These are phyloP conservation scores for Chamaedrilus cognettii DNA, from an alignment of 2,888 invertebrate genomes.

Conservation along the genomic window DNA sequence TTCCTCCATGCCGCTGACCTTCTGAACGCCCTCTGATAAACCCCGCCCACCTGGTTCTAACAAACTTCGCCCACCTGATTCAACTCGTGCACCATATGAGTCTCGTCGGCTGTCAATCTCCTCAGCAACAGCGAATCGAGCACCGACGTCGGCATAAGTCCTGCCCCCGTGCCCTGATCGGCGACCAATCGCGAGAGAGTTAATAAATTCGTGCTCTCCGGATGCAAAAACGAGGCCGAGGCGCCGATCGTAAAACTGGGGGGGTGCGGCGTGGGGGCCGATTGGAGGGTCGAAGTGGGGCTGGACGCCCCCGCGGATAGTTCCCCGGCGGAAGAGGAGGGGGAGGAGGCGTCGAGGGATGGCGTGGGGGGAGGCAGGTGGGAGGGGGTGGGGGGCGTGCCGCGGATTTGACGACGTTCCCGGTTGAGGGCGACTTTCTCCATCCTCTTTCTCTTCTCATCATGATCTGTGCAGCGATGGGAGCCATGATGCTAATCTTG, in stretches of 20 bases:
- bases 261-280: background rate
- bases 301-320: background rate
- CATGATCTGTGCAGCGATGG: conserved; percentile 65
- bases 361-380: background rate
- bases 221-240: background rate
- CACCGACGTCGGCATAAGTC: background rate
- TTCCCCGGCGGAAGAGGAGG: background rate
- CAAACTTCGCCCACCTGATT: conserved; percentile 21
- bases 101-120: conserved; percentile 21
- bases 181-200: conserved; percentile 15
- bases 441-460: conserved; percentile 74
- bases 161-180: background rate
- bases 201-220: conserved; percentile 24
- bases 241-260: background rate
- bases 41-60: no score
- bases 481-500: no score
- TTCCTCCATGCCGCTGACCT: no score
- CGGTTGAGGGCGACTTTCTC: conserved; percentile 70
- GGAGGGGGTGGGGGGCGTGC: background rate
- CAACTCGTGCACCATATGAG: conserved; percentile 24
- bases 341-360: background rate
- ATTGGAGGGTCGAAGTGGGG: background rate
- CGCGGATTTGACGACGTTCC: conserved; percentile 66
- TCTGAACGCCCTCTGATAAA: no score
- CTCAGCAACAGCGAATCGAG: conserved; percentile 14